phyloP scores from a whole-genome alignment of 1,140 invertebrate genomes.

The Periplaneta americana region DNA sequence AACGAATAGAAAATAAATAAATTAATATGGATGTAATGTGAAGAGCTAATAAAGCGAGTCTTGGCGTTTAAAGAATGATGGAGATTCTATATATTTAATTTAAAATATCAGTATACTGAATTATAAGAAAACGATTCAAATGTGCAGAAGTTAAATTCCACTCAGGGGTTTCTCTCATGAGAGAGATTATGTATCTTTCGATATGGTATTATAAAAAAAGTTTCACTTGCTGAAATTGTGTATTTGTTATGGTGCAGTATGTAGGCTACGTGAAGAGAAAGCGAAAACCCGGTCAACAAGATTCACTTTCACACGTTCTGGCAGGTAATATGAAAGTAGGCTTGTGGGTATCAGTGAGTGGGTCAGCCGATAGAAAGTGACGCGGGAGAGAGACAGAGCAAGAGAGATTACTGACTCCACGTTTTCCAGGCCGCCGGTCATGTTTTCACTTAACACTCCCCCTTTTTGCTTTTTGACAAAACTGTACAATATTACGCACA shows the following conservation, averaged over 20 bases:
- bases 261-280: slow-evolving; percentile 11
- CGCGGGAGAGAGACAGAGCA: background rate
- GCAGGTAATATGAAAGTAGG: slow-evolving; percentile 8
- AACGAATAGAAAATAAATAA: no score
- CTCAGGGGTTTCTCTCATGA: no score
- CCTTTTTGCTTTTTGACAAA: background rate
- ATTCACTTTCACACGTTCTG: slow-evolving; percentile 12
- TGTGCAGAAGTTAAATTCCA: no score
- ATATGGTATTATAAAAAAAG: no score
- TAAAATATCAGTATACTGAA: no score
- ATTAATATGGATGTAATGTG: no score
- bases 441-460: background rate
- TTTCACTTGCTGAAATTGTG: background rate
- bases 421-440: background rate
- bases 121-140: no score
- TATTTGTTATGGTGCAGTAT: background rate
- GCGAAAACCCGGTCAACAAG: slow-evolving; percentile 11
- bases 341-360: background rate
- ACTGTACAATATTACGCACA: no score
- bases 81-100: no score
- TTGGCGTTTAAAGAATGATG: no score
- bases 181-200: no score
- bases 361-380: slow-evolving; percentile 9
- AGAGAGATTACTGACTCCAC: background rate
- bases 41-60: no score